These are phyloP conservation scores for Hirtodrosophila histrioides DNA, from an alignment of 2,888 invertebrate genomes.

Conservation along the genomic window DNA sequence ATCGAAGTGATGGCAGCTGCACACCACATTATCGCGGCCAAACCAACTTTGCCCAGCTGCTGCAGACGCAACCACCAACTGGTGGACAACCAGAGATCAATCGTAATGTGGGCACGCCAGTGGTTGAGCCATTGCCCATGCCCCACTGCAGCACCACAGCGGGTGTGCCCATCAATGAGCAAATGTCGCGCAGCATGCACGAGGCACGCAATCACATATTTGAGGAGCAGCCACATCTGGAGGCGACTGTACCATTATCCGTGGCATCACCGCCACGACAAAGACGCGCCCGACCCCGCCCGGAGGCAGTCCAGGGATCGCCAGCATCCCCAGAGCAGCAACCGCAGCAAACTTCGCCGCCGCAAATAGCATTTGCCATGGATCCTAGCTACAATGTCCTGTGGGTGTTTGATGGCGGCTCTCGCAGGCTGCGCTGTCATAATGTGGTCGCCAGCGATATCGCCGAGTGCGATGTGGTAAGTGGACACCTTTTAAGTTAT, in stretches of 20 bases:
- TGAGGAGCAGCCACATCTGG: constrained; percentile 74
- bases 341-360: constrained; percentile 37
- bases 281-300: constrained; percentile 59
- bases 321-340: constrained; percentile 57
- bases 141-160: constrained; percentile 49
- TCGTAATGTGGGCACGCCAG: constrained; percentile 79
- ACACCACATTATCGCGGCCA: constrained; percentile 93
- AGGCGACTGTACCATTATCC: constrained; percentile 26
- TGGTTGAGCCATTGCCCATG: constrained; percentile 19
- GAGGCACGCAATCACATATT: constrained; percentile 84
- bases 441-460: constrained; percentile 93
- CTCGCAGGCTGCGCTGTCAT: constrained; percentile 88
- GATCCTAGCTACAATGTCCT: constrained; percentile 97
- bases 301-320: constrained; percentile 27
- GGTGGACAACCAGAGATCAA: constrained; percentile 81
- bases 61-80: constrained; percentile 86
- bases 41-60: constrained; percentile 90
- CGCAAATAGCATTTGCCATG: constrained; percentile 85
- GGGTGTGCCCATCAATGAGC: constrained; percentile 81
- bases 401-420: constrained; percentile 93
- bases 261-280: constrained; percentile 40
- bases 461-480: constrained; percentile 74
- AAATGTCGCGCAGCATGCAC: constrained; percentile 84
- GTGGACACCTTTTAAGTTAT: constrained; percentile 9
- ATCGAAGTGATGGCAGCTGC: constrained; percentile 94